Evolutionary conservation across 1,140 invertebrate species (phyloP).

Genomic region (Helicoverpa armigera): DNA sequence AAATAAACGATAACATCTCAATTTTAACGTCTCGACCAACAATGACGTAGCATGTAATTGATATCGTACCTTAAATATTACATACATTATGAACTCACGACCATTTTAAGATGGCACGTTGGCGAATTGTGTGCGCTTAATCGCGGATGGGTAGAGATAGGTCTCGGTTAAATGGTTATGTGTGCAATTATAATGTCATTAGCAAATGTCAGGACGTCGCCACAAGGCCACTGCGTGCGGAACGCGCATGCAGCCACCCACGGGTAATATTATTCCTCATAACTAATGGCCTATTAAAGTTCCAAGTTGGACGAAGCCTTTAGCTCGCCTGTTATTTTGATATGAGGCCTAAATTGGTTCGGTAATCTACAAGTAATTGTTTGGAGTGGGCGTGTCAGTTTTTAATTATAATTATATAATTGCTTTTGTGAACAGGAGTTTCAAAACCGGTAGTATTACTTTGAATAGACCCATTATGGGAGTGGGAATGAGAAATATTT

Average conservation of each 20-base stretch:
- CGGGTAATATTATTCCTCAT: constrained; percentile 36
- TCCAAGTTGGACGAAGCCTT: constrained; percentile 42
- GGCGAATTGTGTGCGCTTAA: constrained; percentile 14
- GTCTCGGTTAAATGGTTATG: constrained; percentile 36
- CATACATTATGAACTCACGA: constrained; percentile 24
- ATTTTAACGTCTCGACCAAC: constrained; percentile 43
- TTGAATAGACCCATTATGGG: constrained; percentile 28
- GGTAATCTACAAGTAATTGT: constrained; percentile 48
- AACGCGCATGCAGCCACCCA: constrained; percentile 43
- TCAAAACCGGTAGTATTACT: constrained; percentile 36
- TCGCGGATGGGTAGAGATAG: constrained; percentile 14
- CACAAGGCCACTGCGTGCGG: constrained; percentile 53
- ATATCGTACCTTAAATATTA: constrained; percentile 42
- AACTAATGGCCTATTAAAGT: constrained; percentile 44
- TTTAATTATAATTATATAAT: constrained; percentile 43
- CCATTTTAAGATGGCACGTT: constrained; percentile 33
- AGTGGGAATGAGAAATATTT: constrained; percentile 25
- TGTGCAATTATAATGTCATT: constrained; percentile 62
- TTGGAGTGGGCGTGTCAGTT: constrained; percentile 33
- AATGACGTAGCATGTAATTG: constrained; percentile 43
- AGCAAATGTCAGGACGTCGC: constrained; percentile 60
- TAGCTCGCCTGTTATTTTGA: constrained; percentile 37
- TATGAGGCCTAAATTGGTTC: constrained; percentile 42
- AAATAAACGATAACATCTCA: constrained; percentile 49
- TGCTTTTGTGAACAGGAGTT: constrained; percentile 27